phyloP scores from a whole-genome alignment of 2,888 invertebrate genomes.

The Eustalomyia histrio region DNA sequence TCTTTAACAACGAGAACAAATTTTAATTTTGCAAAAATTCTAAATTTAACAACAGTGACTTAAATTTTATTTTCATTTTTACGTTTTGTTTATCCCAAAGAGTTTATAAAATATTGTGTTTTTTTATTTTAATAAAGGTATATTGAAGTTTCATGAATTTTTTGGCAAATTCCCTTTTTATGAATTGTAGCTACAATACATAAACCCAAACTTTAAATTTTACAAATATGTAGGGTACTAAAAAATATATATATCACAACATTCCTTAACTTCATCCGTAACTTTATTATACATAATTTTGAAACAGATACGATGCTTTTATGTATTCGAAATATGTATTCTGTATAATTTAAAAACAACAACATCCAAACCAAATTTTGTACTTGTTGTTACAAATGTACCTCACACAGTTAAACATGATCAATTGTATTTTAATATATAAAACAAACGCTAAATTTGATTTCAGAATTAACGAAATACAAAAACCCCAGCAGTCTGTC shows the following conservation, averaged over 20 bases:
- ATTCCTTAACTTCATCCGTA: conserved; percentile 16
- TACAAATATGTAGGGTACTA: conserved; percentile 2
- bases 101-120: too few species aligned
- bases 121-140: too few species aligned
- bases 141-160: too few species aligned
- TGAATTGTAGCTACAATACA: too few species aligned
- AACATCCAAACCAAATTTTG: conserved; percentile 9
- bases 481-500: conserved; percentile 56
- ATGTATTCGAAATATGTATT: conserved; percentile 1
- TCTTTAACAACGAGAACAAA: too few species aligned
- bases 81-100: too few species aligned
- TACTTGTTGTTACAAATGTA: conserved; percentile 52
- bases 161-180: too few species aligned
- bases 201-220: too few species aligned
- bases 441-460: conserved; percentile 15
- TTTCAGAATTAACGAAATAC: conserved; percentile 35
- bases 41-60: too few species aligned
- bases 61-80: too few species aligned
- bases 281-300: conserved; percentile 3
- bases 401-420: conserved; percentile 54
- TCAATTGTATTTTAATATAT: conserved; percentile 48
- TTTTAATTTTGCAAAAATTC: too few species aligned
- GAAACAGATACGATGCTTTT: conserved; percentile 17
- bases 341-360: conserved; percentile 1
- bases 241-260: neutral